phyloP scores from a whole-genome alignment of 2,888 invertebrate genomes.

The Monoplex corrugatus region DNA sequence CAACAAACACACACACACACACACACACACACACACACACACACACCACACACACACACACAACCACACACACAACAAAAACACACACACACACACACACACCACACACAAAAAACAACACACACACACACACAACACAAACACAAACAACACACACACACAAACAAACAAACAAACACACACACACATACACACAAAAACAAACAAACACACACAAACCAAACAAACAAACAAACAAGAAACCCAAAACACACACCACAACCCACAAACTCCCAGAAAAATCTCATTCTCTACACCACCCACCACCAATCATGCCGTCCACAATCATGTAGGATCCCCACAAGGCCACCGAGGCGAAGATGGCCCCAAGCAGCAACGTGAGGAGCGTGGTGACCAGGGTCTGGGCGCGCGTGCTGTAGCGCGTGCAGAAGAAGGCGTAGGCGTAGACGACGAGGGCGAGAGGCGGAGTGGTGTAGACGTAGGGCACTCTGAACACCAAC shows the following conservation, averaged over 20 bases:
- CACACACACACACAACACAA: not conserved
- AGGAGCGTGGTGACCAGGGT: conserved; percentile 54
- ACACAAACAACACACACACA: conserved; percentile 16
- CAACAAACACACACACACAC: no score
- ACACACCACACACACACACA: no score
- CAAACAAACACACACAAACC: conserved; percentile 28
- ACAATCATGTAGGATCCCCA: conserved; percentile 63
- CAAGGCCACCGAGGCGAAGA: conserved; percentile 59
- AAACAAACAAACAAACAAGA: conserved; percentile 16
- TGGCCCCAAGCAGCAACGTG: conserved; percentile 58
- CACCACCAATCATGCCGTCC: conserved; percentile 58
- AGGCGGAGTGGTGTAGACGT: conserved; percentile 61
- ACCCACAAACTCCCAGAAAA: no score
- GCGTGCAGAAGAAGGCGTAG: conserved; percentile 63
- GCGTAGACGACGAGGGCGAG: conserved; percentile 58
- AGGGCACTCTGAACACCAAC: conserved; percentile 64
- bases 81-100: no score
- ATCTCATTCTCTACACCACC: conserved; percentile 28
- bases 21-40: no score
- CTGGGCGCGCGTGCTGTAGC: conserved; percentile 53
- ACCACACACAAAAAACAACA: no score
- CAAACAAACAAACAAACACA: conserved; percentile 2
- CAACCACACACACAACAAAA: no score
- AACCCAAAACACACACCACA: no score
- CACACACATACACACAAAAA: not conserved